Evolutionary conservation across 2,797 vertebrate genomes (phyloP).

Genomic region (Philypnodon macrostomus): DNA sequence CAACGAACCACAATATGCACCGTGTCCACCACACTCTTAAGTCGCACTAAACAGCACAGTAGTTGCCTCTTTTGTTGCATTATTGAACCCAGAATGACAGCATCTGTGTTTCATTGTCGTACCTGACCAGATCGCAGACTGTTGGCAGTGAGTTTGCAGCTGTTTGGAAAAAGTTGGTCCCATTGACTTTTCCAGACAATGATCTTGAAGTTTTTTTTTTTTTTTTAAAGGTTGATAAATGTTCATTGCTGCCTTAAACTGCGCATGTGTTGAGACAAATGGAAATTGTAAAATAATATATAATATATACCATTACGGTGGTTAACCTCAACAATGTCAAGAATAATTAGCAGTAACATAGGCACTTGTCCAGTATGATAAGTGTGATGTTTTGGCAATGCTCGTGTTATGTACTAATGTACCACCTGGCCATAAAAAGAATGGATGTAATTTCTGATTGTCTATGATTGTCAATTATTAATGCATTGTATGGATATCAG

Average conservation of each 20-base stretch:
- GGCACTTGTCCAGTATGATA: conserved; percentile 70
- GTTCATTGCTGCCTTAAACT: conserved; percentile 31
- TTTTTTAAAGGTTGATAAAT: conserved; percentile 10
- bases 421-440: conserved; percentile 37
- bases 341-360: conserved; percentile 58
- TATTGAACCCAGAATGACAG: conserved; percentile 27
- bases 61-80: conserved; percentile 49
- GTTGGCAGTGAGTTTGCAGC: conserved; percentile 73
- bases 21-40: conserved; percentile 65
- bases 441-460: conserved; percentile 38
- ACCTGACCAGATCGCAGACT: conserved; percentile 45
- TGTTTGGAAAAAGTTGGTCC: conserved; percentile 72
- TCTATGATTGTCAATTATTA: conserved; percentile 66
- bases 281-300: conserved; percentile 32
- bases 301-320: conserved; percentile 24
- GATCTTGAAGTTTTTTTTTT: conserved; percentile 15
- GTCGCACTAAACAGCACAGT: conserved; percentile 58
- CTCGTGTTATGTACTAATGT: conserved; percentile 34
- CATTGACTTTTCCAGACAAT: conserved; percentile 47
- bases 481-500: conserved; percentile 16
- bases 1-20: conserved; percentile 68
- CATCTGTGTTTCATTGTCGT: conserved; percentile 15
- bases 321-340: conserved; percentile 29
- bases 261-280: conserved; percentile 37
- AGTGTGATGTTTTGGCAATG: conserved; percentile 46